Percentiles rank a stretch among this genome's conserved stretches.
These are phyloP conservation scores for Pogonomyrmex californicus DNA, from an alignment of 1,140 invertebrate species.

Conservation along the genomic window DNA sequence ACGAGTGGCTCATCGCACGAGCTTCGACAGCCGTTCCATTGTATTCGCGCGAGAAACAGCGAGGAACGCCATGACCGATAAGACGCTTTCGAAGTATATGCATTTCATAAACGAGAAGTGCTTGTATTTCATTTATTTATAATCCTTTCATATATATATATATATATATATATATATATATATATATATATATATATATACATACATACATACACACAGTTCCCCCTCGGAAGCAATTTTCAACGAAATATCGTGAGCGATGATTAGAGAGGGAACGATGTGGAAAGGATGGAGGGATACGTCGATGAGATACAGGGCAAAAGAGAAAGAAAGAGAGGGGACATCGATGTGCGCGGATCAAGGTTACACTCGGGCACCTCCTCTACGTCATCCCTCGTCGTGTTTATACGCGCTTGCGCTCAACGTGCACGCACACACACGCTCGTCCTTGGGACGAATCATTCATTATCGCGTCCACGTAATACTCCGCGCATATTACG, in stretches of 20 bases:
- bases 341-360: conserved; percentile 80
- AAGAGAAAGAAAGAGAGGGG: conserved; percentile 68
- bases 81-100: neutral
- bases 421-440: conserved; percentile 58
- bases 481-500: conserved; percentile 6
- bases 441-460: conserved; percentile 63
- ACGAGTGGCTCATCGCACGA: neutral
- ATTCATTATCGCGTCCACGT: conserved; percentile 66
- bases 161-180: too few relatives aligned
- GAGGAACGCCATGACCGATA: too few relatives aligned
- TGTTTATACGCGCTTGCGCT: conserved; percentile 64
- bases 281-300: conserved; percentile 15
- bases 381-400: conserved; percentile 73
- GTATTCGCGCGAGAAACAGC: neutral
- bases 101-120: neutral
- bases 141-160: too few relatives aligned
- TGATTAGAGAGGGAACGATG: neutral
- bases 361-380: conserved; percentile 81
- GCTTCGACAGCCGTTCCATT: too few relatives aligned
- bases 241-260: conserved; percentile 7
- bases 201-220: neutral
- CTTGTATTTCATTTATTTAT: neutral
- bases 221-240: conserved; percentile 9
- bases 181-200: neutral
- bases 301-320: conserved; percentile 41